These are phyloP conservation scores for Prionailurus viverrinus DNA, from an alignment of 2,113 vertebrate species.

Conservation along the genomic window DNA sequence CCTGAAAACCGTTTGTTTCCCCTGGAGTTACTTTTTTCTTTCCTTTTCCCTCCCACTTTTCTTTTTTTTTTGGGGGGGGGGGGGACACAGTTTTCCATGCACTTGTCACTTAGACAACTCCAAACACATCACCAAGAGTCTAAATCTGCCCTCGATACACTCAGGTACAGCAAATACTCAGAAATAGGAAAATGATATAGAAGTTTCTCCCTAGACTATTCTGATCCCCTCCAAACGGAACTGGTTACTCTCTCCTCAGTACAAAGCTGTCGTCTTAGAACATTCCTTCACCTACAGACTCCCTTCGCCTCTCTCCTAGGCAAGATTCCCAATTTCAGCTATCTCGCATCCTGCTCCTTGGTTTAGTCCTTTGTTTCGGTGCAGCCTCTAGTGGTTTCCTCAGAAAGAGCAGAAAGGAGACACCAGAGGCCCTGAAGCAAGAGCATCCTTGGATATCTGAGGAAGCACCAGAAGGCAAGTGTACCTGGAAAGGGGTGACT, in stretches of 20 bases:
- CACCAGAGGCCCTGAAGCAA: background rate
- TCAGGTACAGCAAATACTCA: background rate
- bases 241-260: background rate
- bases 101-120: background rate
- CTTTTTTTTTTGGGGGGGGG: background rate
- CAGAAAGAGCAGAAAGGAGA: background rate
- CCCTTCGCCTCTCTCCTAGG: background rate
- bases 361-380: background rate
- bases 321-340: background rate
- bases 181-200: background rate
- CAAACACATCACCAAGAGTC: background rate
- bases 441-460: background rate
- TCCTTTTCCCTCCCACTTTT: background rate
- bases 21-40: background rate
- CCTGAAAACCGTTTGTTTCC: background rate
- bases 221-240: background rate
- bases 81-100: background rate
- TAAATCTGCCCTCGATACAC: background rate
- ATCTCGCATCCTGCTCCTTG: background rate
- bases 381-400: background rate
- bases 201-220: background rate
- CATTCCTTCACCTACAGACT: background rate
- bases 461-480: background rate
- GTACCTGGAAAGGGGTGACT: background rate
- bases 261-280: background rate